These are phyloP conservation scores for Hypomesus transpacificus DNA, from an alignment of 2,113 vertebrate genomes.

Conservation along the genomic window DNA sequence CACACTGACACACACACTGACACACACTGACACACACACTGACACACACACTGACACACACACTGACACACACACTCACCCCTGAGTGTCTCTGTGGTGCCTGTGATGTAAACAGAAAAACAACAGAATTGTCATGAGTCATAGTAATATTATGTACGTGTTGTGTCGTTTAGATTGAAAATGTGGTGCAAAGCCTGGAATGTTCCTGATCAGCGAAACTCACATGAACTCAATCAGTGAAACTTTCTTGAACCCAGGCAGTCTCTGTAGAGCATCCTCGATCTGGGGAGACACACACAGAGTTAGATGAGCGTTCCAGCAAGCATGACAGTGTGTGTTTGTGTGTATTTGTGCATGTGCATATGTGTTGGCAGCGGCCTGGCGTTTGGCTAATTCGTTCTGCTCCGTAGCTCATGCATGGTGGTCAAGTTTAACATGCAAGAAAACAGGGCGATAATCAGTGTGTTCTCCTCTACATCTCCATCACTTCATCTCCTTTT, in stretches of 20 bases:
- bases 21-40: background rate
- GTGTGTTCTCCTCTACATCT: too few species aligned
- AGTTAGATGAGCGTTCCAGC: background rate
- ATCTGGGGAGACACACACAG: constrained; percentile 71
- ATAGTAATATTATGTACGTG: too few species aligned
- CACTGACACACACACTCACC: constrained; percentile 51
- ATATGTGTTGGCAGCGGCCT: background rate
- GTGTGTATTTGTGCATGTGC: background rate
- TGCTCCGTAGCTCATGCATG: too few species aligned
- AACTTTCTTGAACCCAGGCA: constrained; percentile 84
- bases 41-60: background rate
- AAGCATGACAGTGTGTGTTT: background rate
- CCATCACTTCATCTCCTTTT: too few species aligned
- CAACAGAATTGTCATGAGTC: background rate
- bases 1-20: background rate
- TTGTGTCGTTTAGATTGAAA: background rate
- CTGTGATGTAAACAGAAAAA: constrained; percentile 42
- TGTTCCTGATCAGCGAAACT: constrained; percentile 30
- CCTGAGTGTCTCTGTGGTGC: constrained; percentile 55
- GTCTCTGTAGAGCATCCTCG: constrained; percentile 75
- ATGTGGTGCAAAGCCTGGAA: background rate
- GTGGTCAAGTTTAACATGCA: too few species aligned
- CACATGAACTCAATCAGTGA: constrained; percentile 84
- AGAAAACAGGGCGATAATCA: too few species aligned
- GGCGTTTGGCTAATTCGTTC: background rate